A percentile compares a stretch with the other conserved stretches of the same genome.
These are phyloP conservation scores for Phania funesta DNA, from an alignment of 2,888 invertebrate genomes.

Conservation along the genomic window DNA sequence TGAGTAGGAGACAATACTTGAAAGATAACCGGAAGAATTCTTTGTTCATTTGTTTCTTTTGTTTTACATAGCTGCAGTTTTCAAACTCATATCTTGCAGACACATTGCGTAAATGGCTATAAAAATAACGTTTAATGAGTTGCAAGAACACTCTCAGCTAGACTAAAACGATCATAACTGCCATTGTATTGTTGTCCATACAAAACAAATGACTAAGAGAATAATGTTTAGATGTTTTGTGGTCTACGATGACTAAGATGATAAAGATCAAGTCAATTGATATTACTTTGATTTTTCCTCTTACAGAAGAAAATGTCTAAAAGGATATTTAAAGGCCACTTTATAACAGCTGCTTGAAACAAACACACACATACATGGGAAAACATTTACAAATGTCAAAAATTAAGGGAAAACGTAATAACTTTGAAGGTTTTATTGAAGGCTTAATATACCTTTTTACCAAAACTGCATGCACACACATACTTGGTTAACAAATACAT, in stretches of 20 bases:
- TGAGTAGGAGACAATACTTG: slow-evolving; percentile 69
- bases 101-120: slow-evolving; percentile 70
- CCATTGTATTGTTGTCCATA: slow-evolving; percentile 48
- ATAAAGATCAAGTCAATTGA: slow-evolving; percentile 55
- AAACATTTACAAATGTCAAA: slow-evolving; percentile 47
- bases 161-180: slow-evolving; percentile 64
- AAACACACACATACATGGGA: slow-evolving; percentile 9
- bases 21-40: slow-evolving; percentile 68
- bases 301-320: slow-evolving; percentile 5
- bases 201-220: slow-evolving; percentile 48
- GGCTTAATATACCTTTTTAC: slow-evolving; percentile 15
- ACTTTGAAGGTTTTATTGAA: slow-evolving; percentile 51
- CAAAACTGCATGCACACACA: background rate
- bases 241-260: slow-evolving; percentile 40
- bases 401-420: slow-evolving; percentile 39
- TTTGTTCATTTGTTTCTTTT: slow-evolving; percentile 62
- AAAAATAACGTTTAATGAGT: slow-evolving; percentile 78
- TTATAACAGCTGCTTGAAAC: slow-evolving; percentile 43
- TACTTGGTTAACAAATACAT: background rate
- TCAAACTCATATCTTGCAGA: slow-evolving; percentile 28
- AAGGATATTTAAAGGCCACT: slow-evolving; percentile 42
- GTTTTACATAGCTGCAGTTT: slow-evolving; percentile 35
- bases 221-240: slow-evolving; percentile 61
- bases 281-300: slow-evolving; percentile 53
- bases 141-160: slow-evolving; percentile 73